These are phyloP conservation scores for Phoxinus phoxinus DNA, from an alignment of 2,113 vertebrate species.

Conservation along the genomic window DNA sequence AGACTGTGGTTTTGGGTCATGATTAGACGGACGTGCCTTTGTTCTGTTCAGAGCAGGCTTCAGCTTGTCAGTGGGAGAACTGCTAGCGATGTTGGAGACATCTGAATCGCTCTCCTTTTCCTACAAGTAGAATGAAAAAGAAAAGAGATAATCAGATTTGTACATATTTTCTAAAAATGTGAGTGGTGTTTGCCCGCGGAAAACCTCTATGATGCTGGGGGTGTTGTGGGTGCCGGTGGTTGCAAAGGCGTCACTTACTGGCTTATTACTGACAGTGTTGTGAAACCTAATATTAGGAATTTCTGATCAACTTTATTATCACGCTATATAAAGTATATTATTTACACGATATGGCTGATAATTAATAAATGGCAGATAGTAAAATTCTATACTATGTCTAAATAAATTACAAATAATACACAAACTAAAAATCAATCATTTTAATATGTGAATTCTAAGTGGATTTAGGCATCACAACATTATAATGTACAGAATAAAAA, in stretches of 20 bases:
- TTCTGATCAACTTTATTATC: too few relatives aligned
- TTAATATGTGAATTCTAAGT: background rate
- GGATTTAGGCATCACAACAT: background rate
- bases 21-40: conserved; percentile 64
- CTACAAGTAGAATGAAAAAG: background rate
- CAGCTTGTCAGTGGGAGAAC: conserved; percentile 28
- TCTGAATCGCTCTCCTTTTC: conserved; percentile 49
- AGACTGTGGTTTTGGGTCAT: conserved; percentile 27
- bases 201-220: background rate
- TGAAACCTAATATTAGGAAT: too few relatives aligned
- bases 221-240: background rate
- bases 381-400: background rate
- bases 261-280: too few relatives aligned
- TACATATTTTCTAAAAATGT: background rate
- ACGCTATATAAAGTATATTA: too few relatives aligned
- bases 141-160: background rate
- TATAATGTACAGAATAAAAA: background rate
- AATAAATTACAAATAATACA: background rate
- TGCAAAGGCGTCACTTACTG: background rate
- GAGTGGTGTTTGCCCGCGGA: background rate
- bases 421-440: background rate
- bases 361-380: background rate
- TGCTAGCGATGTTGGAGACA: conserved; percentile 28
- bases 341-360: background rate
- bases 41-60: conserved; percentile 44